Percentiles rank a stretch among this genome's conserved stretches.
Conservation (phyloP, 2,113 vertebrate genomes). For the Pitta sordida region DNA sequence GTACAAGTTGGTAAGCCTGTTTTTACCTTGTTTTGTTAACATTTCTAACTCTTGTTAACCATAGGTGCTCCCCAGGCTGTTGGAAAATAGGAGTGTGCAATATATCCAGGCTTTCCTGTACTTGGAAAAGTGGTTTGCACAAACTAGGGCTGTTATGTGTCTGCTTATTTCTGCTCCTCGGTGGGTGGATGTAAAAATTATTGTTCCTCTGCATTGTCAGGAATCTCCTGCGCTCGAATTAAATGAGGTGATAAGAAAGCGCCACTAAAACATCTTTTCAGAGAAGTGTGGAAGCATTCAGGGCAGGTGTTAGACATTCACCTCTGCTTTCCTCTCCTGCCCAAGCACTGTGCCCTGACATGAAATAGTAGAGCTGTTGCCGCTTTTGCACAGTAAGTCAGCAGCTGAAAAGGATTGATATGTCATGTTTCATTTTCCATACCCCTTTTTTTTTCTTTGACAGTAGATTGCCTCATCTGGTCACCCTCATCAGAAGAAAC, state of each 20-base stretch:
- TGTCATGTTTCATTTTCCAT: background rate
- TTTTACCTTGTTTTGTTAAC: background rate
- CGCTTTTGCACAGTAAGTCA: background rate
- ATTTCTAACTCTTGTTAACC: background rate
- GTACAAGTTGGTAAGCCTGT: background rate
- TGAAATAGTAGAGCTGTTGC: background rate
- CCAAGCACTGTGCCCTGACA: accelerated
- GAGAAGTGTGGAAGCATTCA: background rate
- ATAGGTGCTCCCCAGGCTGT: background rate
- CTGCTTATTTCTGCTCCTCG: background rate
- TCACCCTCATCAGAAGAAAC: background rate
- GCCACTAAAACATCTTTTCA: background rate
- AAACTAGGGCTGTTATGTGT: accelerated
- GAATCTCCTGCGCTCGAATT: background rate
- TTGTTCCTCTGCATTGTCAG: background rate
- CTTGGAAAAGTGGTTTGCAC: background rate
- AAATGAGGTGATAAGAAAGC: background rate
- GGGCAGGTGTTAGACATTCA: background rate
- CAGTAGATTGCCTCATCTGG: background rate
- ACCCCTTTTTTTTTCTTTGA: too few species aligned
- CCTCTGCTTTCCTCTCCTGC: background rate
- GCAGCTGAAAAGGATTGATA: background rate
- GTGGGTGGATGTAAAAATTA: background rate
- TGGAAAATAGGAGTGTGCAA: background rate
- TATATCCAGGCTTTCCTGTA: background rate